Percentiles rank a stretch among this genome's conserved stretches.
phyloP scores from a whole-genome alignment of 2,888 invertebrate species.

The Lasioglossum leucozonium region DNA sequence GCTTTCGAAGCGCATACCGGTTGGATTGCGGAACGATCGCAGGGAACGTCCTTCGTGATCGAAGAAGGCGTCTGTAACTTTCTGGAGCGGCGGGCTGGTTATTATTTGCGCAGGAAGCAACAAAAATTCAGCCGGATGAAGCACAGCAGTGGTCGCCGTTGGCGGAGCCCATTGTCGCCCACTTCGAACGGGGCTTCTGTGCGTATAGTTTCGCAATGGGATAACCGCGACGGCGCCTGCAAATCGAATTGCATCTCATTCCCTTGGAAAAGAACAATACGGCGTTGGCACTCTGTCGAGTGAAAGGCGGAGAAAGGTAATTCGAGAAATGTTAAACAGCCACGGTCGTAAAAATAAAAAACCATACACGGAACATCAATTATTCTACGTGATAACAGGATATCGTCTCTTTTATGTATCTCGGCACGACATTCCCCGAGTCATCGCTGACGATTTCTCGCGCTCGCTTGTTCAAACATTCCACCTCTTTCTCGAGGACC shows the following conservation, averaged over 20 bases:
- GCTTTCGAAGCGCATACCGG: background rate
- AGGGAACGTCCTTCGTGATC: background rate
- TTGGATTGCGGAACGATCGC: background rate
- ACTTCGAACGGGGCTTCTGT: background rate
- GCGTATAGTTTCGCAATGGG: background rate
- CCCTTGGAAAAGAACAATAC: conserved; percentile 7
- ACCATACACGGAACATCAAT: conserved; percentile 22
- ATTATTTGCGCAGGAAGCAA: conserved; percentile 11
- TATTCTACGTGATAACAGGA: conserved; percentile 39
- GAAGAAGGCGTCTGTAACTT: background rate
- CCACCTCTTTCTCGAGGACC: background rate
- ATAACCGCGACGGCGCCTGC: conserved; percentile 5
- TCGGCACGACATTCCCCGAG: background rate
- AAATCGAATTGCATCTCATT: conserved; percentile 10
- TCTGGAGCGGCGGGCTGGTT: background rate
- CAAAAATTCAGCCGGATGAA: conserved; percentile 22
- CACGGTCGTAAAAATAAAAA: conserved; percentile 17
- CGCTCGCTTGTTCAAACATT: background rate
- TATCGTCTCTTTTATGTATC: conserved; percentile 9
- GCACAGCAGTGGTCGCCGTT: background rate
- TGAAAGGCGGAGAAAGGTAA: conserved; percentile 51
- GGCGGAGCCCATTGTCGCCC: background rate
- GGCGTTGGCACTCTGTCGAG: background rate
- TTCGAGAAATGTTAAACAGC: conserved; percentile 33
- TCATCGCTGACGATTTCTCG: background rate